A percentile compares a stretch with the other conserved stretches of the same genome.
These are phyloP conservation scores for Haliaeetus leucogaster DNA, from an alignment of 2,113 vertebrate species.

Conservation along the genomic window DNA sequence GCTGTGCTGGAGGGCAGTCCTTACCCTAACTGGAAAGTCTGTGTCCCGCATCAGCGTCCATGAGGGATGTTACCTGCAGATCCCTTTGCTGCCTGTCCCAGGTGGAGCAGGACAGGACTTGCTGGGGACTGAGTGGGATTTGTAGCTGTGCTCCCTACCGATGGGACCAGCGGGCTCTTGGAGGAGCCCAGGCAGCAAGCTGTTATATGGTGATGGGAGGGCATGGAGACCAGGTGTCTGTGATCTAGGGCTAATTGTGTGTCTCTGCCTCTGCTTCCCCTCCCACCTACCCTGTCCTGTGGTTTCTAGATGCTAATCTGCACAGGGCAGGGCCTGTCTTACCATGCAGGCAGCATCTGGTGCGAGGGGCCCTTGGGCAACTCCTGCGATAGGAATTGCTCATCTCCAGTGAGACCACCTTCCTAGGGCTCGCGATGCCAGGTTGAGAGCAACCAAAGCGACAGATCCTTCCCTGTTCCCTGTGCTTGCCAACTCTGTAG, in stretches of 20 bases:
- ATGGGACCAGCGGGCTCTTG: not conserved
- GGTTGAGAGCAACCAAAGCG: not conserved
- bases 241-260: not conserved
- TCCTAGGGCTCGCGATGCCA: not conserved
- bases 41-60: not conserved
- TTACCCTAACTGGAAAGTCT: not conserved
- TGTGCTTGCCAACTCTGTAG: not conserved
- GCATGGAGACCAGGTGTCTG: not conserved
- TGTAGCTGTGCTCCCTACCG: not conserved
- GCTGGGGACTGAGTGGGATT: not conserved
- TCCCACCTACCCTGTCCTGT: not conserved
- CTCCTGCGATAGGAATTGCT: not conserved
- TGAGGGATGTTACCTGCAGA: not conserved
- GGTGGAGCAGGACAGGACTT: not conserved
- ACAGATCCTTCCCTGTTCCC: not conserved
- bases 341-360: accelerated
- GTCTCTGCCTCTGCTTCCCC: not conserved
- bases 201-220: not conserved
- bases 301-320: not conserved
- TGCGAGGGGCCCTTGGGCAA: not conserved
- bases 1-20: not conserved
- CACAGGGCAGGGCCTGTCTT: not conserved
- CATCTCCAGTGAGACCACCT: not conserved
- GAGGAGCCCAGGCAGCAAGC: not conserved
- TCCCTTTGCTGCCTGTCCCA: not conserved